Percentiles rank a stretch among this genome's conserved stretches.
Conservation (phyloP, 2,888 invertebrate species). For the Epiblema foenella region DNA sequence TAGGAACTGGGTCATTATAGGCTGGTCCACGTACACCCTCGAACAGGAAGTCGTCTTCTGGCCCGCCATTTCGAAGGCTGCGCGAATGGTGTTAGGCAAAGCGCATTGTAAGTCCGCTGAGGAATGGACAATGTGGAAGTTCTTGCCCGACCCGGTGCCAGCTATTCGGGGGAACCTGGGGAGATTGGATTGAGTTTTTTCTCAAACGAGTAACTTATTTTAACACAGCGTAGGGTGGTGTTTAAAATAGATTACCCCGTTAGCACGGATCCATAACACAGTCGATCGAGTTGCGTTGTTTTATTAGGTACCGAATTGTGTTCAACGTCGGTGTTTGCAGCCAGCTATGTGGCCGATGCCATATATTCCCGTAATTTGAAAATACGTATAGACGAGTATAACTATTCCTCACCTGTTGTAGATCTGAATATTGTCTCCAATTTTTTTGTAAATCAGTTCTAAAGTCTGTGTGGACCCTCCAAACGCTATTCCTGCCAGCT, state of each 20-base stretch:
- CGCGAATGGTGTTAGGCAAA: neutral
- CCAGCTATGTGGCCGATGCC: too few relatives aligned
- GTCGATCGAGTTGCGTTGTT: too few relatives aligned
- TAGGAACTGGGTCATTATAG: neutral
- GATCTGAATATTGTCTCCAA: neutral
- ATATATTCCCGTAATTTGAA: too few relatives aligned
- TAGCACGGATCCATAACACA: too few relatives aligned
- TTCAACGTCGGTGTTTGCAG: too few relatives aligned
- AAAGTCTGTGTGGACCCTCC: neutral
- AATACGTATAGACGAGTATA: neutral
- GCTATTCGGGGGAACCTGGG: slow-evolving; percentile 1
- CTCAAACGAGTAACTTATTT: too few relatives aligned
- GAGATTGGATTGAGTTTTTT: neutral
- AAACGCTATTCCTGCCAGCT: neutral
- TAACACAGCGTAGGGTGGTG: too few relatives aligned
- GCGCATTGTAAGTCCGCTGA: slow-evolving; percentile 1
- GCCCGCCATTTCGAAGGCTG: slow-evolving; percentile 90
- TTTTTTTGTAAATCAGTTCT: neutral
- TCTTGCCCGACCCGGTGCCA: slow-evolving; percentile 90
- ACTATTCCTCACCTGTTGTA: neutral
- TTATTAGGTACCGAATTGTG: neutral
- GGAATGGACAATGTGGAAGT: slow-evolving; percentile 97
- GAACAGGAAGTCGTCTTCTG: slow-evolving; percentile 87
- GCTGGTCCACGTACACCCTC: neutral
- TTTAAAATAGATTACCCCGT: too few relatives aligned